These are phyloP conservation scores for Synergus itoensis DNA, from an alignment of 2,888 invertebrate genomes.

Conservation along the genomic window DNA sequence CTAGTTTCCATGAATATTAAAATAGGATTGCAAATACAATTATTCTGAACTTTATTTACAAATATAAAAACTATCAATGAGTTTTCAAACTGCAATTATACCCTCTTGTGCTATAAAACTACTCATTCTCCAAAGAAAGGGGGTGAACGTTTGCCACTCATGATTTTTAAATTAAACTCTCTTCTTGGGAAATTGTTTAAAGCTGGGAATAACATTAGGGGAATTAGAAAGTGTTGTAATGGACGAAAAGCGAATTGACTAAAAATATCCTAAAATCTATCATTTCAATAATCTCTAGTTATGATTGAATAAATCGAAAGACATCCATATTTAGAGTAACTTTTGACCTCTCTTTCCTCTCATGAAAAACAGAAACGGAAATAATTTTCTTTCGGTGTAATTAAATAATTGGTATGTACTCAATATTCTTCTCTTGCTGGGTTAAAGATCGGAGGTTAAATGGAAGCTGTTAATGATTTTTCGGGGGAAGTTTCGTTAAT, in stretches of 20 bases:
- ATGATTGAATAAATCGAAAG: too few relatives aligned
- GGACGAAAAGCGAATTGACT: neutral
- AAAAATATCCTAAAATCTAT: constrained; percentile 7
- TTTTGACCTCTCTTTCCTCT: neutral
- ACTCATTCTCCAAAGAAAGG: neutral
- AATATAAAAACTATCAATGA: neutral
- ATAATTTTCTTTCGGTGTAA: too few relatives aligned
- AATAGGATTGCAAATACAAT: too few relatives aligned
- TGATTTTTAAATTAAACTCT: constrained; percentile 26
- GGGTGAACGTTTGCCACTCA: neutral
- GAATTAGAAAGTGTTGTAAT: neutral
- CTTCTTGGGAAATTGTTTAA: neutral
- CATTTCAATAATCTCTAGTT: neutral
- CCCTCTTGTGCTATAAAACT: neutral
- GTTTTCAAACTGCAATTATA: neutral
- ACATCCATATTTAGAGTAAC: neutral
- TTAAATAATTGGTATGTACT: neutral
- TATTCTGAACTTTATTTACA: too few relatives aligned
- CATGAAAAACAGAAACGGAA: neutral
- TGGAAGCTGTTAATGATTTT: neutral
- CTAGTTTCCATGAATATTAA: neutral
- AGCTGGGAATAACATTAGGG: constrained; percentile 10
- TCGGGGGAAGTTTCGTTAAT: neutral
- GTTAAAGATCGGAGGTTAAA: constrained; percentile 6
- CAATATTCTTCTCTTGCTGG: neutral